These are phyloP conservation scores for Melospiza melodia DNA, from an alignment of 2,113 vertebrate species.

Conservation along the genomic window DNA sequence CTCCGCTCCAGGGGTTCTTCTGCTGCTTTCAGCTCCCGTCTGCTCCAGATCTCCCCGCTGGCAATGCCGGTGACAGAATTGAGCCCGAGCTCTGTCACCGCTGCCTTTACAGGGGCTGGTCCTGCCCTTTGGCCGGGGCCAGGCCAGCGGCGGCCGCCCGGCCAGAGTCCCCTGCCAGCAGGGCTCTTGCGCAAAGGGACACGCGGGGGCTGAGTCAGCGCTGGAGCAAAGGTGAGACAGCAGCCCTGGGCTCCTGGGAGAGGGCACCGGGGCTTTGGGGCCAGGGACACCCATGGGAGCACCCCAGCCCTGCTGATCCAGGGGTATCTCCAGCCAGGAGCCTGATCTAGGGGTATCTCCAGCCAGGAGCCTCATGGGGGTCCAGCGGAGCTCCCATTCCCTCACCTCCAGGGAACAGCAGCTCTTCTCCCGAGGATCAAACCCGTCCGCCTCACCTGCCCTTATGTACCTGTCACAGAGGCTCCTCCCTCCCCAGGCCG, in stretches of 20 bases:
- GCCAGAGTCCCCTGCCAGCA: constrained; percentile 8
- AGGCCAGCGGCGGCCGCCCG: fast-evolving
- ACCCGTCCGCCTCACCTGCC: fast-evolving
- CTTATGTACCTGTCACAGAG: not conserved
- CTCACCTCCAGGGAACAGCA: not conserved
- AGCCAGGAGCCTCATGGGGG: fast-evolving
- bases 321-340: not conserved
- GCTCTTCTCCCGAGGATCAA: fast-evolving
- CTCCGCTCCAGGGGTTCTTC: not conserved
- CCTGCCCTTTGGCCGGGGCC: constrained; percentile 23
- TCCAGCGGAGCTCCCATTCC: fast-evolving
- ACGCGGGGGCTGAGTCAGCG: not conserved
- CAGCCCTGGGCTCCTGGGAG: fast-evolving
- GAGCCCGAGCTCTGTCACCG: not conserved
- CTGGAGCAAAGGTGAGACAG: constrained; percentile 19
- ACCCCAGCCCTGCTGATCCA: fast-evolving
- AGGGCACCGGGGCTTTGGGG: fast-evolving
- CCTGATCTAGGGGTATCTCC: not conserved
- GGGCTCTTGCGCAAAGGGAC: not conserved
- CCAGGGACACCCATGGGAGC: fast-evolving
- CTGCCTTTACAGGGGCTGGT: not conserved
- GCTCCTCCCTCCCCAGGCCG: not conserved
- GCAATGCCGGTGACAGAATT: not conserved
- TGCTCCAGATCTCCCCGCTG: not conserved
- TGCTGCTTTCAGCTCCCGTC: not conserved